Evolutionary conservation across 2,888 invertebrate genomes (phyloP), one percentile per base, ranked within the genome.

Genomic region (Galerucella pusilla): DNA sequence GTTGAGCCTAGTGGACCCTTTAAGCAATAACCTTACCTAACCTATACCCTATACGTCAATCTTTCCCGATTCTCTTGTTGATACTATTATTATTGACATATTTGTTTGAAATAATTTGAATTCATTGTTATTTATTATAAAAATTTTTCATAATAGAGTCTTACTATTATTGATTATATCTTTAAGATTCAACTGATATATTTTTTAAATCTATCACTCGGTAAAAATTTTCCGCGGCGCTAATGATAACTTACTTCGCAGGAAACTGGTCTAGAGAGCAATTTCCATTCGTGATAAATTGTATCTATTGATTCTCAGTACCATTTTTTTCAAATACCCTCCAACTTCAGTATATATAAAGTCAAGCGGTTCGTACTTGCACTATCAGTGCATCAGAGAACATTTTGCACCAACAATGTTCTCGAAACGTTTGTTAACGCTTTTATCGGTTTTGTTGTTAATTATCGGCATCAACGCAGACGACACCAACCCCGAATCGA

Each of bases 321-420:
- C 59, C 61, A 79, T 78, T 81, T 81, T 78, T 83, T 20, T 20
- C 20, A 82, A 84, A 79, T 82, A 77, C 80, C 79, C 77, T 74
- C 68, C 80, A 80, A 80, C 77, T 79, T 79, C 77, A 77, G 82
- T 82, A 82, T 82, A 82, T 82, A 82, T 81, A 82, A 81, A 79
- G 75, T 70, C 72, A 72, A 71, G 57, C 12, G 42, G 46, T 42
- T 35, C 59, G 45, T 60, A 68, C 59, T 35, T 68, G 35, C 59
- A 64, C 68, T 73, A 81, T 79, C 77, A 81, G 79, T 77, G 46
- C 64, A 77, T 71, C 70, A 74, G 74, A 79, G 78, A 75, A 76
- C 75, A 79, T 76, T 76, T 57, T 61, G 7, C 71, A 57, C 14
- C 25, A 69, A 78, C 64, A 68, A 82, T 82, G 82, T 81, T 82